Evolutionary conservation across 2,888 invertebrate species (phyloP), one percentile per base, ranked within the genome.

Genomic region (Luperina testacea): DNA sequence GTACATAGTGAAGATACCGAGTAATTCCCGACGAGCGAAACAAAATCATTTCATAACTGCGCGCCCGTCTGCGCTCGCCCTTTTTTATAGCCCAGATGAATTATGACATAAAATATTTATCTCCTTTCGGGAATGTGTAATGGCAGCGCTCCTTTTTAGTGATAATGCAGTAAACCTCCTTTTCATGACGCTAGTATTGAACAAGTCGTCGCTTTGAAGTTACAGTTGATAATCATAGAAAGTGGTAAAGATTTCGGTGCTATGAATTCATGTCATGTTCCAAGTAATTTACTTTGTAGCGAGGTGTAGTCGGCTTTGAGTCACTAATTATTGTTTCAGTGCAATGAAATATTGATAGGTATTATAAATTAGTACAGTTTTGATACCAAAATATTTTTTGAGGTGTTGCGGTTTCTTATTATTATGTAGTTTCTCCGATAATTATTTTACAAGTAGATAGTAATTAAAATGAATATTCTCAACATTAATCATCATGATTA

Each of bases 21-120:
- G 87, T 83, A 84, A 91, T 92, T 92, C 93, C 92, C 87, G 85
- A 90, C 89, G 91, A 92, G 90, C 86, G 89, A 89, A 89, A 91
- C 92, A 90, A 93, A 95, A 95, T 94, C 92, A 94, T 95, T 93
- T 90, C 92, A 89, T 88, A 92, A 90, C 90, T 92, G 90, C 87
- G 89, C 89, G 90, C 90, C 90, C 90, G 93, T 93, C 92, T 93
- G 90, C 92, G 92, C 91, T 92, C 94, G 93, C 94, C 94, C 94
- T 95, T 95, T 83, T 95, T 95, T 95, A 95, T 94, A 92, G 94
- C 93, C 87, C 90, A 89, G 94, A 93, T 95, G 94, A 95, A 95
- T 95, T 95, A 95, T 95, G 94, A 93, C 93, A 95, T 95, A 95
- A 95, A 95, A 95, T 95, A 95, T 95, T 95, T 95, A 95, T 95